Evolutionary conservation across 2,797 vertebrate species (phyloP).

Genomic region (Psittacula echo): DNA sequence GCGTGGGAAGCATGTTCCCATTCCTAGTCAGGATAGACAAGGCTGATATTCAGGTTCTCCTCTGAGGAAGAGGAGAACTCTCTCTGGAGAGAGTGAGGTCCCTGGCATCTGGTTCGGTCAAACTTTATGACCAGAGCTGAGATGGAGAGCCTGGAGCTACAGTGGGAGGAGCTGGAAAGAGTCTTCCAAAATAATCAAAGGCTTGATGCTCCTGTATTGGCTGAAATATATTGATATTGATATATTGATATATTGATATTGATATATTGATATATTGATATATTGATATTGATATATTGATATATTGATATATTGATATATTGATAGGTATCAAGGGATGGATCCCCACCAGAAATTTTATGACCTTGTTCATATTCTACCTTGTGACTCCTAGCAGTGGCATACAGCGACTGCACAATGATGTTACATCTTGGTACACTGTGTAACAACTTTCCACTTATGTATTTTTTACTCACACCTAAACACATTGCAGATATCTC

Average conservation of each 20-base stretch:
- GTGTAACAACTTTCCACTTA: not conserved
- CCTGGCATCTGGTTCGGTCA: not conserved
- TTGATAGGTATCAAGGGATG: accelerated
- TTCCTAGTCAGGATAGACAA: not conserved
- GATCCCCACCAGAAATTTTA: not conserved
- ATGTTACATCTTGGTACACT: not conserved
- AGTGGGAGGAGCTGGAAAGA: accelerated
- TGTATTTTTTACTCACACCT: accelerated
- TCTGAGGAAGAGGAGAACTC: not conserved
- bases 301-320: no score
- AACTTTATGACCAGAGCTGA: not conserved
- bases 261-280: no score
- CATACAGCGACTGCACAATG: not conserved
- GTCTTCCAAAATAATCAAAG: not conserved
- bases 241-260: no score
- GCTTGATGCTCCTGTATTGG: not conserved
- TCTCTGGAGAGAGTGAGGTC: not conserved
- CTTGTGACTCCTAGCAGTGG: not conserved
- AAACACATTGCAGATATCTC: not conserved
- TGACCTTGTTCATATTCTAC: not conserved
- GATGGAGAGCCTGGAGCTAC: not conserved
- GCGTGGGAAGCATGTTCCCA: not conserved
- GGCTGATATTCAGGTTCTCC: not conserved
- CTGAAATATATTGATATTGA: not conserved
- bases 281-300: no score